Base-by-base conservation (phyloP, 2,797 vertebrate species). In the Gastrophryne carolinensis region DNA sequence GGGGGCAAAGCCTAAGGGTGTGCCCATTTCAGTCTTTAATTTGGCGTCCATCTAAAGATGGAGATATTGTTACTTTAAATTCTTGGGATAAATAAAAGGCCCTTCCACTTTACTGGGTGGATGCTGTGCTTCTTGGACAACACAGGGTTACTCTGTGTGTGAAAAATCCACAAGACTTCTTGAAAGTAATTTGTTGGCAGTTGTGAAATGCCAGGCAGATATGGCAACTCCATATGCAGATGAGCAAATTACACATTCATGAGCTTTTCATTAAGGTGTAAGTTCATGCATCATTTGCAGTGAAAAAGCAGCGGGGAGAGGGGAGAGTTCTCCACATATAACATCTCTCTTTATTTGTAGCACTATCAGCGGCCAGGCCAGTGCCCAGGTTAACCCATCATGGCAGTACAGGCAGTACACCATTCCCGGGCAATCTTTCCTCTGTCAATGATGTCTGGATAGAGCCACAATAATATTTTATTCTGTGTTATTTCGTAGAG, bases 201-300 rank as follows among this genome's bases (percentile, higher is more conserved):
- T 19, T 34, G 63, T 23, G 44, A 17, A 23, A 24, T 23, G 7
- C 26, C 44, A 32, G 1, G 44, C 12, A 27, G 44, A 5, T 5
- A 23, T 30, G 27, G 13, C 3, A 65, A 13, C 27, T 8, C 11
- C n/a, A 1, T 50, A 65, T 65, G 44, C n/a, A 65, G 44, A 65
- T 50, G 41, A 50, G 29, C n/a, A 9, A 44, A 65, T 65, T 50
- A 50, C 63, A 32, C 62, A 53, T 67, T 52, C 32, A 66, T 47
- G 26, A 39, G 37, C 27, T 29, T 5, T 64, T 64, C 27, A 64
- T 64, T 49, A 65, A 34, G 30, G 63, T n/a, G 44, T 12, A 50
- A 32, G 44, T 13, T 23, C 24, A 44, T 32, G 62, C 13, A 23
- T 65, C 44, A 65, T 65, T 44, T 65, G 63, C n/a, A n/a, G n/a